These are phyloP conservation scores for Agapornis roseicollis DNA, from an alignment of 2,113 vertebrate species.

Conservation along the genomic window DNA sequence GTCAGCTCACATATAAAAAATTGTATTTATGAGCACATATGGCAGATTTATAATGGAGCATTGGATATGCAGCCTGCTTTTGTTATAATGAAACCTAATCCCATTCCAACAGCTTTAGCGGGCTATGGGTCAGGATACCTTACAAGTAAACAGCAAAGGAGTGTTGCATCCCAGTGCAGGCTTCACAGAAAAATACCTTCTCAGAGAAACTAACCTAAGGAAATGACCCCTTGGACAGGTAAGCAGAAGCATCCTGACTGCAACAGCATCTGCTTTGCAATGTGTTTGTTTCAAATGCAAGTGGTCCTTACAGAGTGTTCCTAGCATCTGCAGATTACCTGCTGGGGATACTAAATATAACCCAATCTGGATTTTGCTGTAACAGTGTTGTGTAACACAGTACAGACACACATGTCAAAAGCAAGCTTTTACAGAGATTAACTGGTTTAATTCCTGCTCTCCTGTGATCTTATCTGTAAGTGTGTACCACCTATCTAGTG, in stretches of 20 bases:
- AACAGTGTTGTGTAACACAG: neutral
- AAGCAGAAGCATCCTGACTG: neutral
- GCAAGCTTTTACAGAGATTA: neutral
- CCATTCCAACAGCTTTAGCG: neutral
- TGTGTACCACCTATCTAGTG: neutral
- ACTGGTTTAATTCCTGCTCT: neutral
- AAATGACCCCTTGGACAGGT: neutral
- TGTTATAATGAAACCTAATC: neutral
- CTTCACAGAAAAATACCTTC: neutral
- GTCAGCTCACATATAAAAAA: neutral
- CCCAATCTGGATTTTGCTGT: neutral
- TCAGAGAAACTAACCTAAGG: neutral
- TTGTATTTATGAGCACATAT: constrained; percentile 11
- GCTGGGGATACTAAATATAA: constrained; percentile 28
- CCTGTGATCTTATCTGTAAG: neutral
- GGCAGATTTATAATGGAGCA: constrained; percentile 8
- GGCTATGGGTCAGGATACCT: neutral
- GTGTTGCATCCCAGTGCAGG: neutral
- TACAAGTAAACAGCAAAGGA: neutral
- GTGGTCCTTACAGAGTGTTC: neutral
- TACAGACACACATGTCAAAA: neutral
- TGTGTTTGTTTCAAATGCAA: neutral
- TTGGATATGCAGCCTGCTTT: neutral
- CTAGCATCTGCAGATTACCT: constrained; percentile 9
- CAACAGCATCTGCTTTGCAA: neutral